Conservation (phyloP, 2,888 invertebrate species). For the Hyles lineata region DNA sequence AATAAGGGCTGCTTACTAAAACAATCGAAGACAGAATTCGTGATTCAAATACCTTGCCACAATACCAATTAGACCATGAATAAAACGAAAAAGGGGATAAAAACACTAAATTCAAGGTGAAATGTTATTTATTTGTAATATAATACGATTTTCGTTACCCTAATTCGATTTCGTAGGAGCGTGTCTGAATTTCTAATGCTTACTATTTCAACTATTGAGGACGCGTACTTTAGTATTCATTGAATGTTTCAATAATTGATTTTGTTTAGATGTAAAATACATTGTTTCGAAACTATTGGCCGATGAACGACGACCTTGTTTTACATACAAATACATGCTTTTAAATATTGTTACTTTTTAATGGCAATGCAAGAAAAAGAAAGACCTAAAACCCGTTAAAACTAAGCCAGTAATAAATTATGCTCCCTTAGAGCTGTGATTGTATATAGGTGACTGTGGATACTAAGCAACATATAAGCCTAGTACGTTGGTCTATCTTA, state of each 20-base stretch:
- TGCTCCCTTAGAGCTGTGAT: no score
- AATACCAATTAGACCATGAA: no score
- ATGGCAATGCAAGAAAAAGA: not conserved
- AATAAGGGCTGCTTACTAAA: no score
- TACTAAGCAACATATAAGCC: no score
- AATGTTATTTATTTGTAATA: slow-evolving; percentile 8
- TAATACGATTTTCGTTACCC: slow-evolving; percentile 13
- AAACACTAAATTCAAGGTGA: slow-evolving; percentile 1
- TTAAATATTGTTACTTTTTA: not conserved
- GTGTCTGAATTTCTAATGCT: slow-evolving; percentile 23
- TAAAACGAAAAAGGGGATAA: not conserved
- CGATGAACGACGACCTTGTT: not conserved
- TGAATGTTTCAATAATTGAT: slow-evolving; percentile 18
- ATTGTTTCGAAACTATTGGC: slow-evolving; percentile 1
- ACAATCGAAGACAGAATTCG: no score
- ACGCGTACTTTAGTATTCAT: slow-evolving; percentile 8
- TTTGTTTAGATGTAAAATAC: slow-evolving; percentile 9
- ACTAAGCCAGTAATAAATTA: no score
- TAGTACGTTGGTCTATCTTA: no score
- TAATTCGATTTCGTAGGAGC: slow-evolving; percentile 11
- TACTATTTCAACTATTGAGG: slow-evolving; percentile 17
- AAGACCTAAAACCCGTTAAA: no score
- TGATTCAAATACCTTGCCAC: no score
- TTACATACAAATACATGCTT: not conserved
- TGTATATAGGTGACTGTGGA: no score